A percentile compares a stretch with the other conserved stretches of the same genome.
phyloP scores from a whole-genome alignment of 1,140 invertebrate species.

The Leptinotarsa defecta region DNA sequence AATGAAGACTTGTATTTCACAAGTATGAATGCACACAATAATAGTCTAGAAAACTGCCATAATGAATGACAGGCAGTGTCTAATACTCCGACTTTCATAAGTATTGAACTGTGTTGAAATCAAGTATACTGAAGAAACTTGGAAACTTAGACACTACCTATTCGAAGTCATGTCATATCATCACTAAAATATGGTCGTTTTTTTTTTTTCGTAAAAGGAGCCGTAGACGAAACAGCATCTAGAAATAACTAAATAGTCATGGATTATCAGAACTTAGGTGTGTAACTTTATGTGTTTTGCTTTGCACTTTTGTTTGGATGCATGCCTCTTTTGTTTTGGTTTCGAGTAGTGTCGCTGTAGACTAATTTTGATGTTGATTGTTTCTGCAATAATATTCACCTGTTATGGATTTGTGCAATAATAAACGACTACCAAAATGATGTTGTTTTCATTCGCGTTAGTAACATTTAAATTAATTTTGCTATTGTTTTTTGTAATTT shows the following conservation, averaged over 20 bases:
- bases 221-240: conserved; percentile 21
- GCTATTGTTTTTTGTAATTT: no score
- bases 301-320: conserved; percentile 34
- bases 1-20: no score
- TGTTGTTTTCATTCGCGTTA: no score
- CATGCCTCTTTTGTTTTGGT: conserved; percentile 29
- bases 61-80: no score
- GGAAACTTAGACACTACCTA: background rate
- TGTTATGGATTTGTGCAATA: no score
- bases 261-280: conserved; percentile 49
- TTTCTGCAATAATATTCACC: no score
- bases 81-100: no score
- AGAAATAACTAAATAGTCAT: conserved; percentile 44
- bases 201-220: background rate
- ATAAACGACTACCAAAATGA: no score
- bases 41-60: no score
- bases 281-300: conserved; percentile 43
- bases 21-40: no score
- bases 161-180: background rate
- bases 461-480: no score
- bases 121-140: background rate
- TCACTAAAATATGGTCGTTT: background rate
- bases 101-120: no score
- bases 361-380: background rate
- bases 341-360: background rate